Conservation (phyloP, 2,113 vertebrate genomes). For the Trachemys scripta region DNA sequence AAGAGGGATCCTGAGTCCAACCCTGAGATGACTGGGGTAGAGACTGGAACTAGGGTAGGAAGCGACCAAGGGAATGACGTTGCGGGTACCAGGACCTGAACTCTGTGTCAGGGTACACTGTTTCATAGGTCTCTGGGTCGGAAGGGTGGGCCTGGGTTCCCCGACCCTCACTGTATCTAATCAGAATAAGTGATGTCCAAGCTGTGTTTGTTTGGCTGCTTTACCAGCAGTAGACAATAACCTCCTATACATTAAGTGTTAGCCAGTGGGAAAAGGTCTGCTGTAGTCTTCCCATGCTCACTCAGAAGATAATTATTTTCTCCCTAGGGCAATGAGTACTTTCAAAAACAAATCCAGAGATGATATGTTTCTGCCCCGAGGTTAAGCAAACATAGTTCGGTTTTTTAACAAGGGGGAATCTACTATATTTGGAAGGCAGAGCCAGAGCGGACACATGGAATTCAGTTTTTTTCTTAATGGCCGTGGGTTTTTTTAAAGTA, state of each 20-base stretch:
- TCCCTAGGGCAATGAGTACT: conserved; percentile 21
- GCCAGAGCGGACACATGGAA: not conserved
- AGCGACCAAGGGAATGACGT: not conserved
- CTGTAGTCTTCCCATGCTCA: conserved; percentile 20
- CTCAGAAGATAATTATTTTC: not conserved
- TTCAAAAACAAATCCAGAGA: conserved; percentile 42
- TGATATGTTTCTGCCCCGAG: conserved; percentile 35
- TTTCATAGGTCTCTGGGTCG: not conserved
- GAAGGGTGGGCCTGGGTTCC: not conserved
- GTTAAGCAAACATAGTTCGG: conserved; percentile 9
- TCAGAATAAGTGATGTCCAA: conserved; percentile 18
- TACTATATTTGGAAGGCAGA: not conserved
- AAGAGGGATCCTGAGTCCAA: not conserved
- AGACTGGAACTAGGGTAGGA: not conserved
- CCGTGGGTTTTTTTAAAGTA: not conserved
- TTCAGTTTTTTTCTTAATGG: not conserved
- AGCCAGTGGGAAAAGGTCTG: not conserved
- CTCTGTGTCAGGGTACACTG: not conserved
- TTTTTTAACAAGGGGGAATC: conserved; percentile 26
- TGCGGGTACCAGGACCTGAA: too few species aligned
- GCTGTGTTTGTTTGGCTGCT: not conserved
- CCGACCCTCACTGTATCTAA: not conserved
- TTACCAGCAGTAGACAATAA: not conserved
- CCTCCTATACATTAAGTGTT: conserved; percentile 26
- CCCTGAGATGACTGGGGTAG: not conserved